phyloP scores from a whole-genome alignment of 1,140 invertebrate species.

The Drosophila burlai region DNA sequence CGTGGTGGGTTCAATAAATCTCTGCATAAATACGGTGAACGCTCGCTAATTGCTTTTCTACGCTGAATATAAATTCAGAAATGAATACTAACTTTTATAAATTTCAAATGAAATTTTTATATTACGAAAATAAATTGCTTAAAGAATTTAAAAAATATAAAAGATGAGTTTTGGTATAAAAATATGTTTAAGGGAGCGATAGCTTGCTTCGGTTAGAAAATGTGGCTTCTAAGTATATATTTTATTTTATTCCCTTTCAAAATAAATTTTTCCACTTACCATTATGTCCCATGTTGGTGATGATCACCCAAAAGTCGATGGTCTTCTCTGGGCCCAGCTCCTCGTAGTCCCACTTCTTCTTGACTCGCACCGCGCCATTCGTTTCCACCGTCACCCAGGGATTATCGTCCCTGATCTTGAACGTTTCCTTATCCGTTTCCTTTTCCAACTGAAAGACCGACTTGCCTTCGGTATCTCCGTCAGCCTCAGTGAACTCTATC shows the following conservation, averaged over 20 bases:
- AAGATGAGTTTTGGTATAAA: background rate
- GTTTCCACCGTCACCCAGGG: slow-evolving; percentile 96
- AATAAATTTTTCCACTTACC: slow-evolving; percentile 86
- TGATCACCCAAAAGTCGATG: slow-evolving; percentile 98
- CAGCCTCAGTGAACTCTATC: slow-evolving; percentile 96
- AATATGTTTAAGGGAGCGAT: no score
- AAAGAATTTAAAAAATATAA: background rate
- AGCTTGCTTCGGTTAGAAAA: no score
- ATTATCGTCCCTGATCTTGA: slow-evolving; percentile 96
- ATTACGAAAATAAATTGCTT: background rate
- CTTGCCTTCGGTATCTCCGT: slow-evolving; percentile 94
- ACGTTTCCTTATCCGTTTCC: slow-evolving; percentile 95
- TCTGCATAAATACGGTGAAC: slow-evolving; percentile 13
- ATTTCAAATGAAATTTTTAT: background rate
- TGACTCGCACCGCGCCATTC: slow-evolving; percentile 95
- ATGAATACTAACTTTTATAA: background rate
- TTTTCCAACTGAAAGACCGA: slow-evolving; percentile 96
- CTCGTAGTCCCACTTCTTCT: slow-evolving; percentile 98
- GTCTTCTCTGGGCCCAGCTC: slow-evolving; percentile 97
- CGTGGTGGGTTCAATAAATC: slow-evolving; percentile 33
- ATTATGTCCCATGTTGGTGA: slow-evolving; percentile 94
- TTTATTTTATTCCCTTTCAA: background rate
- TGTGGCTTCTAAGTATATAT: background rate
- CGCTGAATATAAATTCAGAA: background rate
- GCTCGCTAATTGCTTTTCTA: slow-evolving; percentile 30